These are phyloP conservation scores for Drosophila parthenogenetica DNA, from an alignment of 2,888 invertebrate genomes.

Conservation along the genomic window DNA sequence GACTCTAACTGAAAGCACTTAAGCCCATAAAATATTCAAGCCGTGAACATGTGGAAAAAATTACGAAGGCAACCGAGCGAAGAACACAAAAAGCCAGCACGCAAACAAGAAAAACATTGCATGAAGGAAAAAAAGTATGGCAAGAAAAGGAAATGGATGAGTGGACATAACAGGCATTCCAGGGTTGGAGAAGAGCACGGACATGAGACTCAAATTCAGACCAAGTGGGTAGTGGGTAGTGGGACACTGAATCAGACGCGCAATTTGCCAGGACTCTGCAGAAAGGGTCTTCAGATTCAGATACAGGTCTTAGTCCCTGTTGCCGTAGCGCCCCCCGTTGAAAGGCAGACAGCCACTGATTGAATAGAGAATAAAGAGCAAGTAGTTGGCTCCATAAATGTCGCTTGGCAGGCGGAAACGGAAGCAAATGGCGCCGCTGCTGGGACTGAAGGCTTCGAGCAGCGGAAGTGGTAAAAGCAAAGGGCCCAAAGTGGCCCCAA, in stretches of 20 bases:
- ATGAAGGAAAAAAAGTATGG: conserved; percentile 21
- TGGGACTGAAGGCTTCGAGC: conserved; percentile 58
- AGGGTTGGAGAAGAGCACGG: conserved; percentile 5
- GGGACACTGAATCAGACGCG: conserved; percentile 26
- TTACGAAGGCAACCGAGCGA: conserved; percentile 58
- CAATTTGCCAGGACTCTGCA: conserved; percentile 62
- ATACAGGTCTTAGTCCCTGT: conserved; percentile 15
- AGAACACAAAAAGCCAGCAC: conserved; percentile 59
- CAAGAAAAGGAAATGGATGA: conserved; percentile 59
- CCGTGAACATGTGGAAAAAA: conserved; percentile 78
- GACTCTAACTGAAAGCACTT: conserved; percentile 77
- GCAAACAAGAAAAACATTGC: conserved; percentile 44
- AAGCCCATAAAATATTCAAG: conserved; percentile 80
- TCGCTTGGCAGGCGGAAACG: conserved; percentile 64
- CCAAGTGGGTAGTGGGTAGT: neutral
- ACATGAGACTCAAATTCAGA: conserved; percentile 7
- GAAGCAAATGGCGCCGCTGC: conserved; percentile 69
- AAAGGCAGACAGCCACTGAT: conserved; percentile 66
- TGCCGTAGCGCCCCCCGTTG: conserved; percentile 6
- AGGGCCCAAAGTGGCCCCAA: conserved; percentile 40
- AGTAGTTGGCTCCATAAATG: conserved; percentile 71
- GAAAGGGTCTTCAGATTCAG: neutral
- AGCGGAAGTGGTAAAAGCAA: conserved; percentile 70
- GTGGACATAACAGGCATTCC: conserved; percentile 59
- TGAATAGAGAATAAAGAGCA: conserved; percentile 73